Conservation (phyloP, 2,113 vertebrate genomes). For the Microcebus jonahi region DNA sequence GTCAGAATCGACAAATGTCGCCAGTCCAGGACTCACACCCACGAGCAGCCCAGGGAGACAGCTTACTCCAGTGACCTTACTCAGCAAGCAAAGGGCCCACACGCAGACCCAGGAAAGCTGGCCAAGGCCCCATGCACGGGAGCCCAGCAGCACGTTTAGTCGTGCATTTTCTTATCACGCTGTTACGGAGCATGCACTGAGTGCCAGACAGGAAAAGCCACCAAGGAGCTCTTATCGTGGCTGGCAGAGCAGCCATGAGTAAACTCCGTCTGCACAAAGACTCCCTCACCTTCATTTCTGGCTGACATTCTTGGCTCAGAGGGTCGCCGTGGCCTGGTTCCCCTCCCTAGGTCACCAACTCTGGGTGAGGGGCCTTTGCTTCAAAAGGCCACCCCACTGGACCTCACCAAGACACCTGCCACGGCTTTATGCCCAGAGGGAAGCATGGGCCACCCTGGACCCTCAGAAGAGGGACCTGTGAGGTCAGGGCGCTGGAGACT, state of each 20-base stretch:
- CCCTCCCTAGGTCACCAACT: background rate
- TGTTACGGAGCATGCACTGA: background rate
- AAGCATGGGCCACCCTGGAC: too few relatives aligned
- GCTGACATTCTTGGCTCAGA: background rate
- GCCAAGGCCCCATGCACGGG: background rate
- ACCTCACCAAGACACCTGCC: background rate
- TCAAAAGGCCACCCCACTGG: background rate
- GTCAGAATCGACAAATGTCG: accelerated
- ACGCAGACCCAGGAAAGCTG: background rate
- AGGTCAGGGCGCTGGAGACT: background rate
- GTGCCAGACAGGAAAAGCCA: background rate
- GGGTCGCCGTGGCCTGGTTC: background rate
- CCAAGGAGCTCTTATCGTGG: accelerated
- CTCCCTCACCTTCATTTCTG: background rate
- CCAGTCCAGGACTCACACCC: too few relatives aligned
- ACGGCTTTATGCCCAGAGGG: background rate
- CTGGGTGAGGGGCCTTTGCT: background rate
- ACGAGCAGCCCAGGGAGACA: accelerated
- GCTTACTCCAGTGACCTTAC: accelerated
- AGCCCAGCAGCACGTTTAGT: background rate
- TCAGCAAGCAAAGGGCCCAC: background rate
- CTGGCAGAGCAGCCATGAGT: background rate
- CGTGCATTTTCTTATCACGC: background rate
- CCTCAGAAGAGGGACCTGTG: background rate
- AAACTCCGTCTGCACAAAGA: background rate